phyloP scores from a whole-genome alignment of 1,140 invertebrate genomes.

The Pantala flavescens region DNA sequence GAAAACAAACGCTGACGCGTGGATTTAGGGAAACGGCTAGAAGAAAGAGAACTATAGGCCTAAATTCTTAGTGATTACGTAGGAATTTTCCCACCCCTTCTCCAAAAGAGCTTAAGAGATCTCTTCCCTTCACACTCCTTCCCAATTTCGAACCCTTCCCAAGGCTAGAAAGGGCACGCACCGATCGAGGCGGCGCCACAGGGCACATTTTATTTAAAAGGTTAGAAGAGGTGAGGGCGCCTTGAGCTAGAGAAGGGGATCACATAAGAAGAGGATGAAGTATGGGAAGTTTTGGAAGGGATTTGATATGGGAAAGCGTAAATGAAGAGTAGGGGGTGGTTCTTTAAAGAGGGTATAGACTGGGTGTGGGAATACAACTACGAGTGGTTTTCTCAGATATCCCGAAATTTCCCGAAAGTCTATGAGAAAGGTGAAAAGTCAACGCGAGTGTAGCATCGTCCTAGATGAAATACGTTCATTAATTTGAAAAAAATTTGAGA shows the following conservation, averaged over 20 bases:
- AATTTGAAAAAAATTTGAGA: too few relatives aligned
- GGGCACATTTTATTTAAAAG: neutral
- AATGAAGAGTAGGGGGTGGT: neutral
- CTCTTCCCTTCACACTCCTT: neutral
- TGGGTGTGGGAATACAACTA: too few relatives aligned
- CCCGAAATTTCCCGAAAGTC: too few relatives aligned
- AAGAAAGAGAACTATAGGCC: neutral
- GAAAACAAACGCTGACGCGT: neutral
- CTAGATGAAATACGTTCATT: too few relatives aligned
- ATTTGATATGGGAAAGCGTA: neutral
- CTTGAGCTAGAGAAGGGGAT: neutral
- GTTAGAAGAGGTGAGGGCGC: neutral
- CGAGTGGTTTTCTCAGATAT: too few relatives aligned
- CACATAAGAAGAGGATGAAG: neutral
- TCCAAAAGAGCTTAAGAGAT: neutral
- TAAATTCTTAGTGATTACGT: neutral
- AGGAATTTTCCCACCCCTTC: neutral
- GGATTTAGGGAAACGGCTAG: neutral
- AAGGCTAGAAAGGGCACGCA: neutral
- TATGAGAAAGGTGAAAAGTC: too few relatives aligned
- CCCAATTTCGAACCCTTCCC: neutral
- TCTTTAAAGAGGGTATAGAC: neutral
- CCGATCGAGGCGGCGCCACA: neutral
- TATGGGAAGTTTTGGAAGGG: neutral
- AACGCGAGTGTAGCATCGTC: too few relatives aligned